Evolutionary conservation across 2,888 invertebrate genomes (phyloP).

Genomic region (Chouioia cunea): DNA sequence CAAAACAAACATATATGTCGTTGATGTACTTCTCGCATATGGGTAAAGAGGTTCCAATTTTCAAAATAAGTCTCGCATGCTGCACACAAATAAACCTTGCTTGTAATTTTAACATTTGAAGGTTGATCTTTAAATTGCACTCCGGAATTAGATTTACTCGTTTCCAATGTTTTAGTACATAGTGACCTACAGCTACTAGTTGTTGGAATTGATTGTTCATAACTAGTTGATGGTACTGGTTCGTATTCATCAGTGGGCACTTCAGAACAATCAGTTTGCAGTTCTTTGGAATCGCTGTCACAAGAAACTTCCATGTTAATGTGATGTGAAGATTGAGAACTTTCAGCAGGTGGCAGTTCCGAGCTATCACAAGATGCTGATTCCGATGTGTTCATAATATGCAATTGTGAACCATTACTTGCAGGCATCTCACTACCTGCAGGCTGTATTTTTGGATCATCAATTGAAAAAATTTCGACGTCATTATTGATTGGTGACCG

Average conservation of each 20-base stretch:
- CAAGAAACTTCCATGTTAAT: slow-evolving; percentile 4
- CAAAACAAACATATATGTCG: slow-evolving; percentile 87
- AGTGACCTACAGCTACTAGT: not conserved
- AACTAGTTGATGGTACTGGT: slow-evolving; percentile 4
- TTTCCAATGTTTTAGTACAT: slow-evolving; percentile 5
- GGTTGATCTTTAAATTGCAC: slow-evolving; percentile 61
- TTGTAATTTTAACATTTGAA: slow-evolving; percentile 75
- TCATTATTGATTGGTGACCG: no score
- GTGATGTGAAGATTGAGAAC: not conserved
- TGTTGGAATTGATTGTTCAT: not conserved
- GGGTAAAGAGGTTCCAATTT: slow-evolving; percentile 87
- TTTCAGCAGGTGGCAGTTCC: slow-evolving; percentile 18
- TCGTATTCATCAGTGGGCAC: slow-evolving; percentile 12
- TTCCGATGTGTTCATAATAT: not conserved
- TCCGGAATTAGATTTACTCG: slow-evolving; percentile 11
- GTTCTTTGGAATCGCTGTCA: not conserved
- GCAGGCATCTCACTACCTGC: no score
- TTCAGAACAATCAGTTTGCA: slow-evolving; percentile 8
- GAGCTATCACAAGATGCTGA: slow-evolving; percentile 5
- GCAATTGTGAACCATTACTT: not conserved
- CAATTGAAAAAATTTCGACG: no score
- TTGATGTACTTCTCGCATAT: slow-evolving; percentile 86
- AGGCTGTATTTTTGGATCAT: no score
- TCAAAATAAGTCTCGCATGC: slow-evolving; percentile 88
- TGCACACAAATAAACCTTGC: slow-evolving; percentile 85